Evolutionary conservation across 2,113 vertebrate genomes (phyloP).

Genomic region (Muntiacus muntjak): DNA sequence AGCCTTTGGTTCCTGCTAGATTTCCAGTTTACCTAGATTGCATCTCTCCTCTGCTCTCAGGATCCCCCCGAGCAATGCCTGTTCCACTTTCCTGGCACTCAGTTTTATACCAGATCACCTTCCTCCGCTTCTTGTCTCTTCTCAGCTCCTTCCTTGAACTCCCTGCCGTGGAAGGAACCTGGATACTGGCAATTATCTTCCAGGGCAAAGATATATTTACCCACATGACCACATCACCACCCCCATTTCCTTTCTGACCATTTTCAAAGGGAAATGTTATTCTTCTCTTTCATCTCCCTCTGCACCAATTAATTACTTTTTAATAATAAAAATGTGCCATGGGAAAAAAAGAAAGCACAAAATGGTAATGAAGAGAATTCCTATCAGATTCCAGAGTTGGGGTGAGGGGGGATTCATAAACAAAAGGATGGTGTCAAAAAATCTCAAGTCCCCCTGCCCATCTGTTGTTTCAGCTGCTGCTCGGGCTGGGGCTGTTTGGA

Average conservation of each 20-base stretch:
- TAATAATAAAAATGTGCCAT: conserved; percentile 70
- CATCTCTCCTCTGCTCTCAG: not conserved
- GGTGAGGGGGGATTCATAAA: conserved; percentile 58
- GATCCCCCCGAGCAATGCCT: not conserved
- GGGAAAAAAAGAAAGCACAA: conserved; percentile 63
- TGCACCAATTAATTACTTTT: conserved; percentile 46
- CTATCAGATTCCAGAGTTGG: conserved; percentile 51
- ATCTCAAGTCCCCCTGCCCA: conserved; percentile 23
- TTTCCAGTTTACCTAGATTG: not conserved
- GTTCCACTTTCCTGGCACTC: not conserved
- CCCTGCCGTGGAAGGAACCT: not conserved
- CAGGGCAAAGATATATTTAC: not conserved
- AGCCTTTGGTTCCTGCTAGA: not conserved
- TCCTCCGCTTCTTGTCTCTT: not conserved
- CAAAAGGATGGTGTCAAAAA: conserved; percentile 71
- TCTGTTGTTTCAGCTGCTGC: conserved; percentile 80
- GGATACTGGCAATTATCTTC: not conserved
- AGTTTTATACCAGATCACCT: not conserved
- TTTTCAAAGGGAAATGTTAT: not conserved
- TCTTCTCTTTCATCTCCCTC: not conserved
- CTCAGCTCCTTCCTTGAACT: not conserved
- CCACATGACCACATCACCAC: not conserved
- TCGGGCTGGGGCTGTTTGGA: conserved; percentile 61
- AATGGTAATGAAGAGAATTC: conserved; percentile 78
- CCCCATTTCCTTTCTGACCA: not conserved